phyloP scores from a whole-genome alignment of 2,888 invertebrate genomes.

The Acanthosepion lycidas region DNA sequence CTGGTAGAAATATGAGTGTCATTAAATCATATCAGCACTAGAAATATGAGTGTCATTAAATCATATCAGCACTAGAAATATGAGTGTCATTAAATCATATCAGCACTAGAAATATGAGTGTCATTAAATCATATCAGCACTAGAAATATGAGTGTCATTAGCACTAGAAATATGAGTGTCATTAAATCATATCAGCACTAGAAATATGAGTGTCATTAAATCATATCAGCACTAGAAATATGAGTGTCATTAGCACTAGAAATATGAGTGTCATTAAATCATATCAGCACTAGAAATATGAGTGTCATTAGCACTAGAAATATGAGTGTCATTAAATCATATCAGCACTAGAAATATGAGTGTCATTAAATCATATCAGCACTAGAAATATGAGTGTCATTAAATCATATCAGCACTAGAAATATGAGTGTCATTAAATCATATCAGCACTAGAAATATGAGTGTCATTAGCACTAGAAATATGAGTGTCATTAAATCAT shows the following conservation, averaged over 20 bases:
- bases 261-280: neutral
- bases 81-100: neutral
- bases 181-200: slow-evolving; percentile 33
- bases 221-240: neutral
- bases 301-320: neutral
- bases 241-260: neutral
- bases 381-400: neutral
- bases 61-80: neutral
- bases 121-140: neutral
- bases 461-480: neutral
- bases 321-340: neutral
- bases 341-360: neutral
- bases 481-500: neutral
- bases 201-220: neutral
- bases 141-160: neutral
- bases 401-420: neutral
- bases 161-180: neutral
- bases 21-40: neutral
- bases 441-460: neutral
- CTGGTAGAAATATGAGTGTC: neutral
- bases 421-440: neutral
- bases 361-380: neutral
- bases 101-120: neutral
- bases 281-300: neutral
- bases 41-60: neutral